A percentile compares a stretch with the other conserved stretches of the same genome.
phyloP scores from a whole-genome alignment of 2,113 vertebrate species.

The Lamprotornis superbus region DNA sequence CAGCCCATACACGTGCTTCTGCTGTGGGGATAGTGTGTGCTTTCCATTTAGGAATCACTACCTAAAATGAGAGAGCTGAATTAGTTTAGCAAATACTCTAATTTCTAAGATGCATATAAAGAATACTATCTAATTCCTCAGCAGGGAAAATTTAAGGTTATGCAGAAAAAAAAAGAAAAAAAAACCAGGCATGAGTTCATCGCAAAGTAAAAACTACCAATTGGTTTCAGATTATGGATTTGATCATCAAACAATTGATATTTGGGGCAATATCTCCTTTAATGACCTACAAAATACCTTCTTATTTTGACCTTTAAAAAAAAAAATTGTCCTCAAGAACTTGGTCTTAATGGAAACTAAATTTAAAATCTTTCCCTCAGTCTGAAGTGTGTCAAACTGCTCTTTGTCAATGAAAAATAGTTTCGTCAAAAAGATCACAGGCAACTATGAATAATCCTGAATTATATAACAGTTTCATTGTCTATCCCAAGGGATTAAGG shows the following conservation, averaged over 20 bases:
- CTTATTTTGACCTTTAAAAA: not conserved
- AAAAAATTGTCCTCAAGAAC: not conserved
- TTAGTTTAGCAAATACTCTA: not conserved
- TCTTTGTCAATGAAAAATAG: not conserved
- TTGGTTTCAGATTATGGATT: not conserved
- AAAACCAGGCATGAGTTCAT: not conserved
- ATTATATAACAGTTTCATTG: not conserved
- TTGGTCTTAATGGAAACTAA: not conserved
- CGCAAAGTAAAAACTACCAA: not conserved
- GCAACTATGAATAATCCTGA: not conserved
- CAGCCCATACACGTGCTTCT: accelerated
- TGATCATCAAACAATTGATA: not conserved
- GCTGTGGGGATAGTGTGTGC: not conserved
- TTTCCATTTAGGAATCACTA: not conserved
- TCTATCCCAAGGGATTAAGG: not conserved
- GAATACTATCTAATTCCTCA: not conserved
- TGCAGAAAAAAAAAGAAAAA: not conserved
- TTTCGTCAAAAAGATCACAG: not conserved
- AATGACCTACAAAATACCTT: not conserved
- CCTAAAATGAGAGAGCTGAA: not conserved
- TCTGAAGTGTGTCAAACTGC: not conserved
- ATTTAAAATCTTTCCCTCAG: not conserved
- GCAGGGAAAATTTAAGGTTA: not conserved
- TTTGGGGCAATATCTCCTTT: not conserved
- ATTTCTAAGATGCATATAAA: not conserved